phyloP scores from a whole-genome alignment of 2,113 vertebrate genomes.

The Paradoxurus hermaphroditus region DNA sequence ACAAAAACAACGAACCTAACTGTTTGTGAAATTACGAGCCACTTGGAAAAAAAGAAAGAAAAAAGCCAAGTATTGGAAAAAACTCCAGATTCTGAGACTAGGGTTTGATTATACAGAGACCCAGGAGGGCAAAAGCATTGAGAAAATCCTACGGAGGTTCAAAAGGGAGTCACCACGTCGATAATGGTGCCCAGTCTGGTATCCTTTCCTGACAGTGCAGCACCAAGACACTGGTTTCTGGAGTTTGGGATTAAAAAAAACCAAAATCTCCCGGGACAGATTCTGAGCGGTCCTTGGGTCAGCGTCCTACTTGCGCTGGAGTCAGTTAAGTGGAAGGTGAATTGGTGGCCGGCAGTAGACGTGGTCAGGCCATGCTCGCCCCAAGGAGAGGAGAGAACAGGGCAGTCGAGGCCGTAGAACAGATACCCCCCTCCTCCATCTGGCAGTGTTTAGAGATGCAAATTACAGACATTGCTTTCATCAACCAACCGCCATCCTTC shows the following conservation, averaged over 20 bases:
- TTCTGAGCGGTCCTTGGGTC: neutral
- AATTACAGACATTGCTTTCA: neutral
- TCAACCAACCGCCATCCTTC: neutral
- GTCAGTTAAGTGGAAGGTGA: neutral
- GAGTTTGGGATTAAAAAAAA: neutral
- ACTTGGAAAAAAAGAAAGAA: neutral
- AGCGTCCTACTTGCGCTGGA: fast-evolving
- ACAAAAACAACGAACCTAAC: neutral
- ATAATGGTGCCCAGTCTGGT: neutral
- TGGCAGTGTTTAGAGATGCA: no score
- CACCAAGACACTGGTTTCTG: neutral
- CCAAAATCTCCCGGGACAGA: neutral
- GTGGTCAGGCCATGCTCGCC: neutral
- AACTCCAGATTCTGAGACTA: neutral
- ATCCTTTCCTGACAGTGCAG: neutral
- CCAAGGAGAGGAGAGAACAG: neutral
- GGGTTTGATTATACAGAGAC: neutral
- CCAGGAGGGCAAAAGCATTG: neutral
- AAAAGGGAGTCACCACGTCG: neutral
- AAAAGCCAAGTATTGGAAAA: neutral
- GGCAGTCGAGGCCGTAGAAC: no score
- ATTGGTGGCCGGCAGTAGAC: neutral
- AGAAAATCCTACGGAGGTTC: neutral
- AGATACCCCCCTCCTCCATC: neutral
- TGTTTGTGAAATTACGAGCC: neutral